Evolutionary conservation across 2,113 vertebrate genomes (phyloP).

Genomic region (Salminus brasiliensis): DNA sequence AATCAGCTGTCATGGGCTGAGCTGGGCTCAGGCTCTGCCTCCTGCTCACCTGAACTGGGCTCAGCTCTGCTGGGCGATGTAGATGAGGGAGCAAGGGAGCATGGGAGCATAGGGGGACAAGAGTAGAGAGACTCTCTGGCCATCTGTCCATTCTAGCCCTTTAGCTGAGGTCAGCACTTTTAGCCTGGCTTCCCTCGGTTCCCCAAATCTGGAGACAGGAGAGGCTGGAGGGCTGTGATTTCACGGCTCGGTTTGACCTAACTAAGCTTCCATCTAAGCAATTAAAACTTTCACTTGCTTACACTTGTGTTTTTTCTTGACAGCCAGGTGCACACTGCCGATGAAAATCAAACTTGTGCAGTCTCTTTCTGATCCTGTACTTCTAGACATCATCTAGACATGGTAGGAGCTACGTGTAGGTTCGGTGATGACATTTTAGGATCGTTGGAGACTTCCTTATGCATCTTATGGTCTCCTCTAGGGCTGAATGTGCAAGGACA

Average conservation of each 20-base stretch:
- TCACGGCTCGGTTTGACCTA: neutral
- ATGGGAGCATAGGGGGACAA: conserved; percentile 49
- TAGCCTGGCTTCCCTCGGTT: neutral
- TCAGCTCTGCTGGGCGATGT: neutral
- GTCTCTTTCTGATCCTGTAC: too few species aligned
- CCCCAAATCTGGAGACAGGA: neutral
- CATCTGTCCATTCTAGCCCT: conserved; percentile 36
- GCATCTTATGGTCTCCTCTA: too few species aligned
- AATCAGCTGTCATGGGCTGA: conserved; percentile 57
- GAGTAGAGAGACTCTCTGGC: conserved; percentile 24
- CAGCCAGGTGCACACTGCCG: neutral
- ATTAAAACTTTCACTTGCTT: neutral
- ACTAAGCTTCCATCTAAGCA: neutral
- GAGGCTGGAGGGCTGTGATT: neutral
- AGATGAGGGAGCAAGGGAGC: conserved; percentile 46
- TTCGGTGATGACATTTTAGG: too few species aligned
- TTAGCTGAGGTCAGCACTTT: conserved; percentile 43
- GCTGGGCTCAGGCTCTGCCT: conserved; percentile 36
- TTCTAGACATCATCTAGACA: too few species aligned
- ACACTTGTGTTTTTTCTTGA: too few species aligned
- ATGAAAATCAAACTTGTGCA: too few species aligned
- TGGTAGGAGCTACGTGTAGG: too few species aligned
- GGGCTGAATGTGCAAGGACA: too few species aligned
- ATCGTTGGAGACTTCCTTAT: too few species aligned
- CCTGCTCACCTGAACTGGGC: conserved; percentile 48